Evolutionary conservation across 2,113 vertebrate genomes (phyloP).

Genomic region (Dipodomys ordii): DNA sequence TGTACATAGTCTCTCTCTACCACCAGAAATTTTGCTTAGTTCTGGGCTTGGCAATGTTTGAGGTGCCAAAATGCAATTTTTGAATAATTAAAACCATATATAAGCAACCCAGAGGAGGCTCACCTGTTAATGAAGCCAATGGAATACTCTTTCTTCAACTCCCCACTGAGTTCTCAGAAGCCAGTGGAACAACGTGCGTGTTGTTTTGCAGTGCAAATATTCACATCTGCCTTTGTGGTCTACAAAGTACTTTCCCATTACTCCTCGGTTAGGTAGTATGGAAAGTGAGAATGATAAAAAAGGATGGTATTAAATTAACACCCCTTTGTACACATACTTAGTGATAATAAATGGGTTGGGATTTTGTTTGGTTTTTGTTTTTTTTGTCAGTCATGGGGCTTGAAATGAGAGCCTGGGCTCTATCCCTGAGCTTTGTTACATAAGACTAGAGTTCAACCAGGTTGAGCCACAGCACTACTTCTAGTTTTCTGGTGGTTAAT

Average conservation of each 20-base stretch:
- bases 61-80: constrained; percentile 26
- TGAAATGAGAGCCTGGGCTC: no score
- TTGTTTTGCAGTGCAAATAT: not conserved
- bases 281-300: not conserved
- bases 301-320: no score
- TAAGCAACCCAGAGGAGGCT: constrained; percentile 27
- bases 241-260: not conserved
- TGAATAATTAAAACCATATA: constrained; percentile 66
- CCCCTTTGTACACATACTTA: not conserved
- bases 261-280: not conserved
- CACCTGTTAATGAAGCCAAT: constrained; percentile 46
- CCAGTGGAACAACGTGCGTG: not conserved
- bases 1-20: not conserved
- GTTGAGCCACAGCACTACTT: no score
- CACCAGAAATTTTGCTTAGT: constrained; percentile 38
- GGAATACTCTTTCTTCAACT: constrained; percentile 56
- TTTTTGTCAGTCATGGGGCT: no score
- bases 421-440: no score
- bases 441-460: no score
- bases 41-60: constrained; percentile 24
- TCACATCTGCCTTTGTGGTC: not conserved
- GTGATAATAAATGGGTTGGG: no score
- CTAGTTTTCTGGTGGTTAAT: no score
- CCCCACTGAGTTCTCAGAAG: constrained; percentile 40
- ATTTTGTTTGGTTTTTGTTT: no score